Conservation (phyloP, 2,888 invertebrate species). For the Nysson spinosus region DNA sequence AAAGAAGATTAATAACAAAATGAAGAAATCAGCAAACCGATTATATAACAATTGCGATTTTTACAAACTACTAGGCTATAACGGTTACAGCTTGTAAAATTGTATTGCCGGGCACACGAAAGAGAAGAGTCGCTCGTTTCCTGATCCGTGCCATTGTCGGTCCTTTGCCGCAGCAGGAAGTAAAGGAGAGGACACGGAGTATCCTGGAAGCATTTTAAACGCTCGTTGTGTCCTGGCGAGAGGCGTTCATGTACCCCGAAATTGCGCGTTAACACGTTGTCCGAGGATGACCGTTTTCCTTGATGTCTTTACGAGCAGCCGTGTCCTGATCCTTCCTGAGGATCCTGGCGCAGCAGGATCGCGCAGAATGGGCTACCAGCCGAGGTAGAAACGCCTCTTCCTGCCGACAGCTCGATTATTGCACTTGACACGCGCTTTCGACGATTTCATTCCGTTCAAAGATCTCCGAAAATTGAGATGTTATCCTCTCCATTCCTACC, state of each 20-base stretch:
- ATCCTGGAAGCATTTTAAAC: constrained; percentile 21
- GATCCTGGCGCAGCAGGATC: constrained; percentile 38
- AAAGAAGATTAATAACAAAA: too few species aligned
- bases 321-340: not conserved
- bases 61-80: too few species aligned
- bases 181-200: constrained; percentile 1
- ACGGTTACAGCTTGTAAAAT: not conserved
- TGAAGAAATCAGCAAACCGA: too few species aligned
- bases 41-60: too few species aligned
- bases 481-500: too few species aligned
- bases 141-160: constrained; percentile 12
- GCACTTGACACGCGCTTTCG: constrained; percentile 31
- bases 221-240: constrained; percentile 52
- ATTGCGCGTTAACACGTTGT: constrained; percentile 67
- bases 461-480: too few species aligned
- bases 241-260: constrained; percentile 71
- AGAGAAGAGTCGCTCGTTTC: not conserved
- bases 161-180: constrained; percentile 29
- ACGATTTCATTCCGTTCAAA: not conserved
- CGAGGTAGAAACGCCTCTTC: constrained; percentile 26
- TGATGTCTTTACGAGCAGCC: constrained; percentile 48
- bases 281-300: constrained; percentile 53
- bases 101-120: not conserved
- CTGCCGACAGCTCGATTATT: constrained; percentile 32
- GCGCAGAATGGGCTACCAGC: constrained; percentile 17